phyloP scores from a whole-genome alignment of 2,113 vertebrate species.

The Clarias magur region DNA sequence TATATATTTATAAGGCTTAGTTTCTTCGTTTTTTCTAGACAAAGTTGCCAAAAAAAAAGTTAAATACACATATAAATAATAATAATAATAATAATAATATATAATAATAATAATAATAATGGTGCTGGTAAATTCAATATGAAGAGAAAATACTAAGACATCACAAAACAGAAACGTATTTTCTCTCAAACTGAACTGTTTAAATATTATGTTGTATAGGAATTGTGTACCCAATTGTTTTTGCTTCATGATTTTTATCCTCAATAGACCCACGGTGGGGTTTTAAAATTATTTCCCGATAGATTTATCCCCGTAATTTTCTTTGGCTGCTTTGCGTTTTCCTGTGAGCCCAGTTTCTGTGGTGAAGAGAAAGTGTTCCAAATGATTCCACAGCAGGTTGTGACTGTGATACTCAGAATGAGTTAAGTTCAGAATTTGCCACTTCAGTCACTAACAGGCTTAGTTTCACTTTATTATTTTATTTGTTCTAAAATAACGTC shows the following conservation, averaged over 20 bases:
- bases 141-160: slow-evolving; percentile 3
- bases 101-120: background rate
- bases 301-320: slow-evolving; percentile 56
- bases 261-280: slow-evolving; percentile 40
- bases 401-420: slow-evolving; percentile 31
- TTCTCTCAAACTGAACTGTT: background rate
- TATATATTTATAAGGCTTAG: background rate
- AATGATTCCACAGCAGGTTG: slow-evolving; percentile 42
- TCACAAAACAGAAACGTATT: background rate
- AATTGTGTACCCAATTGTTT: slow-evolving; percentile 6
- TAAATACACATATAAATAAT: background rate
- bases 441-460: slow-evolving; percentile 22
- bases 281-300: slow-evolving; percentile 52
- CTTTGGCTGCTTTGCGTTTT: slow-evolving; percentile 54
- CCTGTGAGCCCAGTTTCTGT: slow-evolving; percentile 50
- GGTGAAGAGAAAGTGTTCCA: slow-evolving; percentile 45
- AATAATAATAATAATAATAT: no score
- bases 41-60: slow-evolving; percentile 1
- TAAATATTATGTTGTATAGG: background rate
- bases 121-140: background rate
- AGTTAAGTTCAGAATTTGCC: slow-evolving; percentile 26
- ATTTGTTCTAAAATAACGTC: background rate
- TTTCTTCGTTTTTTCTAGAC: slow-evolving; percentile 3
- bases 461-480: slow-evolving; percentile 8
- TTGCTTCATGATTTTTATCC: slow-evolving; percentile 47